A percentile compares a stretch with the other conserved stretches of the same genome.
Evolutionary conservation across 53 echinoderm and acorn worm species (phyloP).

Genomic region (Astropecten irregularis): DNA sequence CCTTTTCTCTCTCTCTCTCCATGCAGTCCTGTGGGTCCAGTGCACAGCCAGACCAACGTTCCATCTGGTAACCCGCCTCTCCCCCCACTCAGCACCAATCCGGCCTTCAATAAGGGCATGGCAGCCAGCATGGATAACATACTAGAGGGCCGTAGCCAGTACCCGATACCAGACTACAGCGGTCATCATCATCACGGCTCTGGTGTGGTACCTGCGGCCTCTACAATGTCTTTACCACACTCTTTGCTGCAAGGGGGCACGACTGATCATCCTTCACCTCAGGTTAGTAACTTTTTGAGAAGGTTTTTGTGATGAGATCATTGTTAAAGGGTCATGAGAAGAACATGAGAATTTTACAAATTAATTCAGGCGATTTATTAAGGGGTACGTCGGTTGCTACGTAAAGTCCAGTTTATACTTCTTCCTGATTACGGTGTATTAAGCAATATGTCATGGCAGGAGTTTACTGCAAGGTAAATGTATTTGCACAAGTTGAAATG

Average conservation of each 20-base stretch:
- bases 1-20: neutral
- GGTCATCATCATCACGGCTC: neutral
- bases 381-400: no score
- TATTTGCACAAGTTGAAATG: no score
- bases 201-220: slow-evolving; percentile 61
- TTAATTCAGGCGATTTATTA: no score
- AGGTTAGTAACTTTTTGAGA: neutral
- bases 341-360: no score
- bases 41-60: neutral
- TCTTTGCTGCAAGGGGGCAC: slow-evolving; percentile 1
- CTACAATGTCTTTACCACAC: slow-evolving; percentile 77
- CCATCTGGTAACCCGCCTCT: slow-evolving; percentile 15
- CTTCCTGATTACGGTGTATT: neutral
- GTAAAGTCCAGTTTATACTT: no score
- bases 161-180: slow-evolving; percentile 85
- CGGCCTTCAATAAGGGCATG: slow-evolving; percentile 58
- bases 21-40: neutral
- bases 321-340: no score
- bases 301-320: no score
- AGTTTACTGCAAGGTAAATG: no score
- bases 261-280: neutral
- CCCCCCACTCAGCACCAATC: slow-evolving; percentile 51
- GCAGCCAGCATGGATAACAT: slow-evolving; percentile 84
- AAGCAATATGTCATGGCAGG: neutral
- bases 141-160: slow-evolving; percentile 58